A percentile compares a stretch with the other conserved stretches of the same genome.
These are phyloP conservation scores for Trichomalopsis sarcophagae DNA, from an alignment of 1,140 invertebrate species.

Conservation along the genomic window DNA sequence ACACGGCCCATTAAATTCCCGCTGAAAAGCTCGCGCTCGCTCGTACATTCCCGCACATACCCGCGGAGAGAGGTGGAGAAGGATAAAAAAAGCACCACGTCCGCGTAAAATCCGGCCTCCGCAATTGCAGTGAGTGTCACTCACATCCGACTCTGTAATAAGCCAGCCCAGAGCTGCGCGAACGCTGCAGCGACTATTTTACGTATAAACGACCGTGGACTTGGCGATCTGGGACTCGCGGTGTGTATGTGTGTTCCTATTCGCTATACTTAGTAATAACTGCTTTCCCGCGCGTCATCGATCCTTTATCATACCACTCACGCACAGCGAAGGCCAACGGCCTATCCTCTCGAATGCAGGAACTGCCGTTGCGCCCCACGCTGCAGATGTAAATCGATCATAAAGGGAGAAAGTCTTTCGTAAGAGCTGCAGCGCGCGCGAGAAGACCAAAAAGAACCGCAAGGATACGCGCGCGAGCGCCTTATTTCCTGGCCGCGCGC, in stretches of 20 bases:
- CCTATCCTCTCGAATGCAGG: conserved; percentile 44
- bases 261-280: too few relatives aligned
- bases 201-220: too few relatives aligned
- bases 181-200: too few relatives aligned
- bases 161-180: too few relatives aligned
- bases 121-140: too few relatives aligned
- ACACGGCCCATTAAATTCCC: not conserved
- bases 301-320: conserved; percentile 25
- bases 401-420: conserved; percentile 69
- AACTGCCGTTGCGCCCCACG: not conserved
- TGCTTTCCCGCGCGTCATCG: conserved; percentile 52
- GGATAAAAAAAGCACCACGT: too few relatives aligned
- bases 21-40: too few relatives aligned
- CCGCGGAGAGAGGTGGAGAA: too few relatives aligned
- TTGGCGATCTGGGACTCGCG: too few relatives aligned
- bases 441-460: conserved; percentile 47
- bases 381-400: conserved; percentile 56
- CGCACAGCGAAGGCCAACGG: conserved; percentile 2
- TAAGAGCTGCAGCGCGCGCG: conserved; percentile 54
- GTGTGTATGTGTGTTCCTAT: too few relatives aligned
- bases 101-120: not conserved
- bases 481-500: not conserved
- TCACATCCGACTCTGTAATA: too few relatives aligned
- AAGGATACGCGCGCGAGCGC: not conserved
- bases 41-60: too few relatives aligned